Evolutionary conservation across 2,888 invertebrate species (phyloP).

Genomic region (Anagyrus pseudococci): DNA sequence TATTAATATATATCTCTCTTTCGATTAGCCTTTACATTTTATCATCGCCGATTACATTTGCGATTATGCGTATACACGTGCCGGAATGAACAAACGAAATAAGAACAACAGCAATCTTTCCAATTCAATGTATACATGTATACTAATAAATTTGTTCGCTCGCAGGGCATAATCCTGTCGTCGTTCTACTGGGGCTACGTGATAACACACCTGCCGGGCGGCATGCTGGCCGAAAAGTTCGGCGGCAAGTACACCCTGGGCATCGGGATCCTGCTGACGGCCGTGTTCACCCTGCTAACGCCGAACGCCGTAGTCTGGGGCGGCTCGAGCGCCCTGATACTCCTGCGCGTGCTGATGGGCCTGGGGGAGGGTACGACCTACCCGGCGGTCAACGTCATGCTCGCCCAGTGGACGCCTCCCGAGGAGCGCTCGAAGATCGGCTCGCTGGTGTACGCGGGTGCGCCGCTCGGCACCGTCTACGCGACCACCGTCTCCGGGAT

Average conservation of each 20-base stretch:
- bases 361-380: conserved; percentile 86
- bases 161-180: conserved; percentile 79
- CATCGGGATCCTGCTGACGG: conserved; percentile 82
- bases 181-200: conserved; percentile 89
- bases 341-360: conserved; percentile 79
- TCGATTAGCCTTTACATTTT: too few species aligned
- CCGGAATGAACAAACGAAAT: too few species aligned
- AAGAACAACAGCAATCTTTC: too few species aligned
- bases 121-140: too few species aligned
- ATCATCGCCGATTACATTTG: too few species aligned
- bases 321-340: conserved; percentile 75
- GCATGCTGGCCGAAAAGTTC: conserved; percentile 78
- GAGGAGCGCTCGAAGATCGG: conserved; percentile 75
- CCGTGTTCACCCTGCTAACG: conserved; percentile 81
- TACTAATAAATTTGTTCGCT: too few species aligned
- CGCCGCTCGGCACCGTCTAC: conserved; percentile 72
- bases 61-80: too few species aligned
- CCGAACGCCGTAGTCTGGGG: conserved; percentile 75
- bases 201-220: conserved; percentile 83
- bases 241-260: conserved; percentile 88
- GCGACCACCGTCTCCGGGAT: conserved; percentile 74
- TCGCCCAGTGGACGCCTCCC: conserved; percentile 83
- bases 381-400: conserved; percentile 69
- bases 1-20: too few species aligned
- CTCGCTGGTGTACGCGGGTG: conserved; percentile 81